A percentile compares a stretch with the other conserved stretches of the same genome.
Conservation (phyloP, 2,113 vertebrate species). For the Embiotoca jacksoni region DNA sequence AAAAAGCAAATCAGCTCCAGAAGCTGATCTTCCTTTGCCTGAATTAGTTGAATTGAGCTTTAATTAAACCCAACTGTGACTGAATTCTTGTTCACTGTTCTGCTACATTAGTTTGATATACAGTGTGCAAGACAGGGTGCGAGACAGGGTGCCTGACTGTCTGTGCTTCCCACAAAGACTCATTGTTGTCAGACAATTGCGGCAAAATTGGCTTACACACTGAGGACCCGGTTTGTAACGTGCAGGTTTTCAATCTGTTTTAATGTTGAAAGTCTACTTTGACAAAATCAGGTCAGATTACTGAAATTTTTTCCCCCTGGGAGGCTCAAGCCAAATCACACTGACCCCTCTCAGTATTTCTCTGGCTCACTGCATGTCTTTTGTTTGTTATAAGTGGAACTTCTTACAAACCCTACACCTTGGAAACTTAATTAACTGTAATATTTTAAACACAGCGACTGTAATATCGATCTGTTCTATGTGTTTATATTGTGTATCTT, state of each 20-base stretch:
- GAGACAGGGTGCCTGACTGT: constrained; percentile 80
- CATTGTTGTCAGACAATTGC: constrained; percentile 78
- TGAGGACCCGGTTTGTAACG: constrained; percentile 4
- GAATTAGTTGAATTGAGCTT: constrained; percentile 61
- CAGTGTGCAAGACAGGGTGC: constrained; percentile 75
- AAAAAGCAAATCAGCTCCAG: not conserved
- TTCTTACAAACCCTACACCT: not conserved
- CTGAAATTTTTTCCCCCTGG: constrained; percentile 44
- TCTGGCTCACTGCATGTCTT: not conserved
- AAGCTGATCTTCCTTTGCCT: constrained; percentile 24
- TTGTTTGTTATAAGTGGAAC: not conserved
- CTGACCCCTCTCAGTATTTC: constrained; percentile 14
- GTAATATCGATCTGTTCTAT: constrained; percentile 18
- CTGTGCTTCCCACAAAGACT: constrained; percentile 75
- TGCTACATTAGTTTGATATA: constrained; percentile 76
- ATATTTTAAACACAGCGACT: not conserved
- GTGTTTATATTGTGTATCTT: constrained; percentile 38
- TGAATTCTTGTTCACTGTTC: constrained; percentile 64
- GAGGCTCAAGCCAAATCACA: constrained; percentile 34
- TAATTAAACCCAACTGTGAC: constrained; percentile 75
- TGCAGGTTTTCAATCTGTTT: constrained; percentile 57
- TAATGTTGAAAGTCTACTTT: constrained; percentile 44
- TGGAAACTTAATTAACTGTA: constrained; percentile 8
- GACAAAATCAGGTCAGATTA: constrained; percentile 72
- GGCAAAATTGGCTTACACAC: constrained; percentile 68